Evolutionary conservation across 1,140 invertebrate genomes (phyloP), one percentile per base, ranked within the genome.

Genomic region (Calycopis cecrops): DNA sequence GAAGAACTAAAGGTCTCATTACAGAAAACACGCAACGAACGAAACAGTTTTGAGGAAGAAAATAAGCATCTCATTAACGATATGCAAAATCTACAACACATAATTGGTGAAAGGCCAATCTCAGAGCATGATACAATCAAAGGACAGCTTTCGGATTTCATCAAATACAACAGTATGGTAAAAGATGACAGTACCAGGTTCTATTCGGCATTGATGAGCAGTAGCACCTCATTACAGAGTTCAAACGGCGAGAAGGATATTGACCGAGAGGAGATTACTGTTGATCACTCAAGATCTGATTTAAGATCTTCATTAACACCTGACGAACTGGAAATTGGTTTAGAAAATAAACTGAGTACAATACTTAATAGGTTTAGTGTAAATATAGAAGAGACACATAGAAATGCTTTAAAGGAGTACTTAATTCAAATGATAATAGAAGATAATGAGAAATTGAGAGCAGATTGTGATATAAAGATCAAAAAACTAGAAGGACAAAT

Each of bases 21-120:
- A 57, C 88, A 91, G 67, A 89, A 91, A 58, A 89, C 90, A 1
- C 76, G 91, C 9, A 71, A 77, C 1, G 89, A 93, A 44, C 85
- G 89, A 17, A 88, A 91, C 35, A 84, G 91, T 35, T 77, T 94
- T 7, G 90, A 90, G 66, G 65, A 71, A 34, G 91, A 93, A 42
- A 88, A 92, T 28, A 87, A 90, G 1, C 79, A 89, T 42, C 90
- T 93, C 1, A 89, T 88, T 48, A 83, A 87, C 0, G 92, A 94
- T 69, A 89, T 93, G 12, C 83, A 89, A 1, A 79, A 90, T 11
- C 66, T 93, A 12, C 90, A 92, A 28, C 87, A 90, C 55, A 79
- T 89, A 47, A 73, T 92, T 0, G 88, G 84, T 16, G 89, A 92
- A 50, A 88, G 85, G 0, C 76, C 91, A 0, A 71, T 65, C 0